phyloP scores from a whole-genome alignment of 2,797 vertebrate genomes.

The Dromococcyx pavoninus region DNA sequence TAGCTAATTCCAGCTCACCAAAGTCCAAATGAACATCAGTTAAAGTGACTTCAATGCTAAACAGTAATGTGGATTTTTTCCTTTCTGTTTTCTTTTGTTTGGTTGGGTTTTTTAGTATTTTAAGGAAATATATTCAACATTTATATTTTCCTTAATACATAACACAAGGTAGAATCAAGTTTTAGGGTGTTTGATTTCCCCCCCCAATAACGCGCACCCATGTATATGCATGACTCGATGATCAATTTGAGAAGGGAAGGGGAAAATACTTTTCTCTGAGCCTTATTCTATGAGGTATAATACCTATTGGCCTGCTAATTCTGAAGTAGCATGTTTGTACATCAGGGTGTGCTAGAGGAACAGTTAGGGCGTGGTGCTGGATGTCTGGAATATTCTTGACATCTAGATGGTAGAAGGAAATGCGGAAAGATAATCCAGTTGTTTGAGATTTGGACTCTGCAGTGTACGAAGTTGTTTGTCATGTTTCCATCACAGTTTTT shows the following conservation, averaged over 20 bases:
- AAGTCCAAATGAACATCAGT: background rate
- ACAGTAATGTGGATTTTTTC: background rate
- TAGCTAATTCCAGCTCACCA: background rate
- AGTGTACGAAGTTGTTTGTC: background rate
- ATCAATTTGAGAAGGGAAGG: background rate
- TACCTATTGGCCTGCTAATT: background rate
- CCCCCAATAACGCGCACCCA: background rate
- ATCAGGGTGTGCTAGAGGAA: background rate
- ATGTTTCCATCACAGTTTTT: background rate
- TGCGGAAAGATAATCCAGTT: background rate
- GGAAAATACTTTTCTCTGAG: background rate
- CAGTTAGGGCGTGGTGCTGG: background rate
- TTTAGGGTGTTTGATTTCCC: background rate
- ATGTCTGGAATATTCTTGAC: background rate
- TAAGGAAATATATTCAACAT: background rate
- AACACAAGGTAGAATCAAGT: background rate
- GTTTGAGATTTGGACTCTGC: background rate
- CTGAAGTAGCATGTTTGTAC: background rate
- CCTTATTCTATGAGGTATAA: background rate
- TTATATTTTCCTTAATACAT: background rate
- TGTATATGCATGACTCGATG: background rate
- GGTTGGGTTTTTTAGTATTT: background rate
- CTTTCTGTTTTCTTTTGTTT: background rate
- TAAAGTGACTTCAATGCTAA: background rate
- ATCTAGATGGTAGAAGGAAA: background rate